Percentiles rank a stretch among this genome's conserved stretches.
Evolutionary conservation across 1,140 invertebrate species (phyloP).

Genomic region (Drosophila pseudoobscura): DNA sequence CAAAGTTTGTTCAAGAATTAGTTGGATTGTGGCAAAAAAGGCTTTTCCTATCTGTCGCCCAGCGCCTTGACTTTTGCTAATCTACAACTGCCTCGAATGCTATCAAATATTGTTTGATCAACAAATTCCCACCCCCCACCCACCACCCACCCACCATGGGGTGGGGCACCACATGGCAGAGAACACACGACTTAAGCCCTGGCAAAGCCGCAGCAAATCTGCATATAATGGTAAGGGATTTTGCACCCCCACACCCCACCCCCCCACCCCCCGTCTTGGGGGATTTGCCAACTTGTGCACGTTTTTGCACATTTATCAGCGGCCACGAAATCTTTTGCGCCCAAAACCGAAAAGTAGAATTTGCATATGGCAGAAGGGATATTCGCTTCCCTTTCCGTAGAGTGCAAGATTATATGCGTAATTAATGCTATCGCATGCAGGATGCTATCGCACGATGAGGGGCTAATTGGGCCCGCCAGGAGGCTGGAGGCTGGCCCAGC

Average conservation of each 20-base stretch:
- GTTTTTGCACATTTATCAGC: constrained; percentile 73
- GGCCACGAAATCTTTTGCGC: constrained; percentile 51
- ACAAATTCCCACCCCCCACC: constrained; percentile 5
- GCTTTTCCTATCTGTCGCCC: constrained; percentile 25
- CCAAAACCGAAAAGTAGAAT: constrained; percentile 32
- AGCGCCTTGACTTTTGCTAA: constrained; percentile 20
- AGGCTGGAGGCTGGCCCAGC: not conserved
- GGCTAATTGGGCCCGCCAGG: too few relatives aligned
- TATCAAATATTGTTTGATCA: constrained; percentile 50
- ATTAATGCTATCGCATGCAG: constrained; percentile 40
- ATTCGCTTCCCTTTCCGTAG: not conserved
- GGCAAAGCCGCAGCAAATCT: constrained; percentile 60
- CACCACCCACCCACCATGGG: constrained; percentile 1
- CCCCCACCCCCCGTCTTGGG: constrained; percentile 2
- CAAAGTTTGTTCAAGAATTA: constrained; percentile 10
- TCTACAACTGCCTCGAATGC: constrained; percentile 18
- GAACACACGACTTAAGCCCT: constrained; percentile 22
- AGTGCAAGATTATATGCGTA: constrained; percentile 37
- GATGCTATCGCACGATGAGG: too few relatives aligned
- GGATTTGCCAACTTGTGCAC: constrained; percentile 63
- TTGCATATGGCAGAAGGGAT: constrained; percentile 14
- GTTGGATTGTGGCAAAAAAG: constrained; percentile 6
- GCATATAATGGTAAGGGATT: constrained; percentile 50
- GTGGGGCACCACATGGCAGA: too few relatives aligned
- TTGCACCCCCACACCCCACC: not conserved